Evolutionary conservation across 2,113 vertebrate species (phyloP).

Genomic region (Rallus limicola): DNA sequence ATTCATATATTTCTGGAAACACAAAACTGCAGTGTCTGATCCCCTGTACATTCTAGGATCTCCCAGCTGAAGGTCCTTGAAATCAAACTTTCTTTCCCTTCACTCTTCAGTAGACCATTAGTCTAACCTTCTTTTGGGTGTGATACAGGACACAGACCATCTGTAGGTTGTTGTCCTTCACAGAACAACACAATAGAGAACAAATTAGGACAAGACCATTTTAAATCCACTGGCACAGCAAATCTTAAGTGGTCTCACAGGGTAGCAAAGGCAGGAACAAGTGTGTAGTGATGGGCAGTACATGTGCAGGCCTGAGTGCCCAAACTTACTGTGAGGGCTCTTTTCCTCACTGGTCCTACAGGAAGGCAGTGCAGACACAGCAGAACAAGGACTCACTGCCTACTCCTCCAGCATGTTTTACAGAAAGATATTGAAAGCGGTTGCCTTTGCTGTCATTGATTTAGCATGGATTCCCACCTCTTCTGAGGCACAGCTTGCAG

Average conservation of each 20-base stretch:
- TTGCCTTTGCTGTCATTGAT: not conserved
- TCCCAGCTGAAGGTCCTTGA: not conserved
- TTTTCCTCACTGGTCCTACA: not conserved
- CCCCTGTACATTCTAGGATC: accelerated
- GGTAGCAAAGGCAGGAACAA: not conserved
- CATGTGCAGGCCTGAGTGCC: accelerated
- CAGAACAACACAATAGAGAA: not conserved
- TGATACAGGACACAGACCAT: not conserved
- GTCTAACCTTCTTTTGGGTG: not conserved
- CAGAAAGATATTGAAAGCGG: not conserved
- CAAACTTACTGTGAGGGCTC: not conserved
- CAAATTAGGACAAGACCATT: not conserved
- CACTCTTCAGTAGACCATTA: not conserved
- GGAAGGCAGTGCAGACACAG: not conserved
- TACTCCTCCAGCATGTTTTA: not conserved
- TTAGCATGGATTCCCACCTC: not conserved
- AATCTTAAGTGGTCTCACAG: not conserved
- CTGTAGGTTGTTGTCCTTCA: not conserved
- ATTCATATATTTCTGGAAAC: not conserved
- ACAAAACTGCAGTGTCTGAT: not conserved
- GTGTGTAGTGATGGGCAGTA: accelerated
- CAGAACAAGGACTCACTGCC: not conserved
- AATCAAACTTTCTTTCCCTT: not conserved
- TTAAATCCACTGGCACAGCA: not conserved
- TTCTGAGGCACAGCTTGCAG: not conserved